Base-by-base conservation (phyloP, 1,140 invertebrate genomes). In the Scaptodrosophila lebanonensis region DNA sequence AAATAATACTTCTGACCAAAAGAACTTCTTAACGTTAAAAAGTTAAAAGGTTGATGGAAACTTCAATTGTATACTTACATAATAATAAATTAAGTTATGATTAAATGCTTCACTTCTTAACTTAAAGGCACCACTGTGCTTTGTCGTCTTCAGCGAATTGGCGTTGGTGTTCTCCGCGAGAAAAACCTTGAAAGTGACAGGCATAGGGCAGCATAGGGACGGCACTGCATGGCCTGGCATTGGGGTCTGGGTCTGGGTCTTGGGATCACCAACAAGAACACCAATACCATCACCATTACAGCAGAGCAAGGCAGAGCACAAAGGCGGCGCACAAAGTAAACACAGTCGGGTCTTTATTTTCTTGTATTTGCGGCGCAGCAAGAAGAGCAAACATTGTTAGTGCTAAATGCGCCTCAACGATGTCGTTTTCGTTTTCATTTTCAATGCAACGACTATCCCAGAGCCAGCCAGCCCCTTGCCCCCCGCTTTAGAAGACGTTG, bases 301-400 rank as follows among this genome's bases (percentile, higher is more conserved):
- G n/a, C n/a, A n/a, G n/a, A n/a, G n/a, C n/a, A n/a, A n/a, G n/a
- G n/a, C n/a, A n/a, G n/a, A n/a, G 66, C 72, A 72, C 65, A 52
- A 77, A 77, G 69, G 72, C 72, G 72, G 67, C 66, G 61, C 53
- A 43, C 59, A 79, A 73, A 79, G 69, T 79, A 79, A 82, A 77
- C 72, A 77, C 22, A 25, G 8, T 3, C 22, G n/a, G n/a, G n/a
- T n/a, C n/a, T n/a, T n/a, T n/a, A n/a, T n/a, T n/a, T n/a, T n/a
- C n/a, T n/a, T n/a, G n/a, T n/a, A n/a, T n/a, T n/a, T 82, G 32
- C 6, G 32, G 27, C 27, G 27, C 9, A 71, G 54, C 65, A 64
- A 79, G 75, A 82, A 67, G 35, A 15, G 13, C 75, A 82, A 82
- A 82, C 69, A 82, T 82, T 82, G 75, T 82, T 82, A 82, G 69